These are phyloP conservation scores for Loriculus beryllinus DNA, from an alignment of 2,797 vertebrate genomes.

Conservation along the genomic window DNA sequence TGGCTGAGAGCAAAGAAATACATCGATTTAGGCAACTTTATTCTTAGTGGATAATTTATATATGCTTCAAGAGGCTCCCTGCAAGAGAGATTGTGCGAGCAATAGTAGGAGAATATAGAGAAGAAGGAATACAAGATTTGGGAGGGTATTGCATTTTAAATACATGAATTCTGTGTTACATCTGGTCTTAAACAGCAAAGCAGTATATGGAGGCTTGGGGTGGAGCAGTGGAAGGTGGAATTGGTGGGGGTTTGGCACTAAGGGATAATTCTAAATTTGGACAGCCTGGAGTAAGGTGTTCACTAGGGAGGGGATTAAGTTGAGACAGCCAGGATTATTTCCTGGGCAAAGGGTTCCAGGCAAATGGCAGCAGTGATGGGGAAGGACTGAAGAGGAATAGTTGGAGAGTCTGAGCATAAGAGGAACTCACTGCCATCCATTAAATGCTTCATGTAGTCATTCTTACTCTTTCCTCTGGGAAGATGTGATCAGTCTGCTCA, in stretches of 20 bases:
- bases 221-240: neutral
- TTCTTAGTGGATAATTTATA: neutral
- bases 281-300: neutral
- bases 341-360: neutral
- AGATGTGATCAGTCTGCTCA: neutral
- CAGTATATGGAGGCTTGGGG: neutral
- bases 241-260: neutral
- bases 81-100: neutral
- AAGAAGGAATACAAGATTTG: neutral
- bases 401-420: neutral
- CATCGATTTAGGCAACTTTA: neutral
- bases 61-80: neutral
- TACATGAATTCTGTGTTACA: fast-evolving
- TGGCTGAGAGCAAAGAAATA: neutral
- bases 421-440: neutral
- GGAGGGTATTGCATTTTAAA: neutral
- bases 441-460: neutral
- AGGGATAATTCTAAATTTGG: neutral
- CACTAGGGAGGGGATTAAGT: neutral
- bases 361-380: neutral
- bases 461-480: neutral
- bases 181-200: neutral
- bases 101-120: neutral
- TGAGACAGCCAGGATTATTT: neutral
- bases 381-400: neutral